phyloP scores from a whole-genome alignment of 2,113 vertebrate genomes.

The Sigmodon hispidus region DNA sequence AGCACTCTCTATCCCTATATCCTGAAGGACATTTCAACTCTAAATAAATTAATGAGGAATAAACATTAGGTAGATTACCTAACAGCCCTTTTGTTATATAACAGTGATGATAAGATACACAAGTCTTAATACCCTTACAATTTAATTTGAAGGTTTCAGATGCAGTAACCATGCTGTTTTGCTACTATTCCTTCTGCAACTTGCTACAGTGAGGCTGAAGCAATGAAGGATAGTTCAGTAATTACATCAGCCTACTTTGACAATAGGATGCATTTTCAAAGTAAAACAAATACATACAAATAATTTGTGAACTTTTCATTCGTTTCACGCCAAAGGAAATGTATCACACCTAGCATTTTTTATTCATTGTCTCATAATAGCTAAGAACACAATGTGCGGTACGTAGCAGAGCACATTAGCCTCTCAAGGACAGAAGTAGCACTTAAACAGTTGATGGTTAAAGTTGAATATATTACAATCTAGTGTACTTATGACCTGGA shows the following conservation, averaged over 20 bases:
- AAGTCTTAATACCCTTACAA: not conserved
- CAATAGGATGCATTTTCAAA: not conserved
- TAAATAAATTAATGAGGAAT: not conserved
- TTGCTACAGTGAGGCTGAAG: not conserved
- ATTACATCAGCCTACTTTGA: not conserved
- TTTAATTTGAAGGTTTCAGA: not conserved
- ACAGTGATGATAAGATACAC: not conserved
- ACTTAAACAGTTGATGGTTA: not conserved
- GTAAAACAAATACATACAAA: not conserved
- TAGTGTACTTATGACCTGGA: not conserved
- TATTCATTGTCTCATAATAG: not conserved
- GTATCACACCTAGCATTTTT: not conserved
- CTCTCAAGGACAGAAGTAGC: not conserved
- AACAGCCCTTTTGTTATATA: not conserved
- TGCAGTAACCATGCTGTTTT: not conserved
- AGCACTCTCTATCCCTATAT: not conserved
- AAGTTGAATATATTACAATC: not conserved
- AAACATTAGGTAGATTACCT: not conserved
- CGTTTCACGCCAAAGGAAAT: not conserved
- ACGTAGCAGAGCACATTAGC: not conserved
- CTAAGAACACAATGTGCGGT: not conserved
- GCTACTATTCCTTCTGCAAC: not conserved
- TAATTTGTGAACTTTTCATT: not conserved
- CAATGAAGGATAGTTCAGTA: not conserved
- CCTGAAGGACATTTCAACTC: not conserved